phyloP scores from a whole-genome alignment of 2,888 invertebrate genomes.

The Limenitis camilla region DNA sequence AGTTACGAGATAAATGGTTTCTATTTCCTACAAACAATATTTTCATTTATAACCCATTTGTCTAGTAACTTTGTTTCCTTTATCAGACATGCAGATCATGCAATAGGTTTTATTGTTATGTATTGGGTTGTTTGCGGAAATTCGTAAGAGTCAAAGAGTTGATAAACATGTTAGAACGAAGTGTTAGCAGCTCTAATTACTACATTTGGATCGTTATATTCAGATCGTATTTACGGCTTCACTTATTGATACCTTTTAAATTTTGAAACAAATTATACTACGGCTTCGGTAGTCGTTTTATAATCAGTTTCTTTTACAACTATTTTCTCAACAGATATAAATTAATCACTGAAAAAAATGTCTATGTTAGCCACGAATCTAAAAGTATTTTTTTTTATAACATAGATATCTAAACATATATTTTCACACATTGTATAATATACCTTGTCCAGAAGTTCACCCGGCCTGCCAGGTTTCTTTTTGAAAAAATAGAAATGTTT shows the following conservation, averaged over 20 bases:
- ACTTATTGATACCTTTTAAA: conserved; percentile 5
- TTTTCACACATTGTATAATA: conserved; percentile 53
- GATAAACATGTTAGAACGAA: conserved; percentile 47
- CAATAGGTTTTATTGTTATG: conserved; percentile 3
- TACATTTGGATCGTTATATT: conserved; percentile 13
- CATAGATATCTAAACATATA: conserved; percentile 68
- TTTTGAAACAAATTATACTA: conserved; percentile 27
- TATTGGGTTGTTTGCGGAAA: conserved; percentile 13
- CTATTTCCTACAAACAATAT: not conserved
- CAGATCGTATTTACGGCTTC: not conserved
- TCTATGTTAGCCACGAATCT: conserved; percentile 72
- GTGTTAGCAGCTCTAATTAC: conserved; percentile 40
- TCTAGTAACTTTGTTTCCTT: not conserved
- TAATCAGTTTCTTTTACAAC: conserved; percentile 22
- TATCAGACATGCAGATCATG: conserved; percentile 9
- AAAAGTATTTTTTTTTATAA: conserved; percentile 49
- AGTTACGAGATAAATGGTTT: conserved; percentile 12
- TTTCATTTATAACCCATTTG: not conserved
- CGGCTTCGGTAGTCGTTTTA: conserved; percentile 17
- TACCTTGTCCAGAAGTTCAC: conserved; percentile 86
- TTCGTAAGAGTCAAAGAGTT: conserved; percentile 26
- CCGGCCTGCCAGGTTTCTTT: conserved; percentile 84
- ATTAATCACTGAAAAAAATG: conserved; percentile 60
- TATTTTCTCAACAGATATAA: conserved; percentile 25
- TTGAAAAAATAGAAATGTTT: conserved; percentile 72